Percentiles rank a stretch among this genome's conserved stretches.
Conservation (phyloP, 1,140 invertebrate species). For the Ostrea denselamellosa region DNA sequence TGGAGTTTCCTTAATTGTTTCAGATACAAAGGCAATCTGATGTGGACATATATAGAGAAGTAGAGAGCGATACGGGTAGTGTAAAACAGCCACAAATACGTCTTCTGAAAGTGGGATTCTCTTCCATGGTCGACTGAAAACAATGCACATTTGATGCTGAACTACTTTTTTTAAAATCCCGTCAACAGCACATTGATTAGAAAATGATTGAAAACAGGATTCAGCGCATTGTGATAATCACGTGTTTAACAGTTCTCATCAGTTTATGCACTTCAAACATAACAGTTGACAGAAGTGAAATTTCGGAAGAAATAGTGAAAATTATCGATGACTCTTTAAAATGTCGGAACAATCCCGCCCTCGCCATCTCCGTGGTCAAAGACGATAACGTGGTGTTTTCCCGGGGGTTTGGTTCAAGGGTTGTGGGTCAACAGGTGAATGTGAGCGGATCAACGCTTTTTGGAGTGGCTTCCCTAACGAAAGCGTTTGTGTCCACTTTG, state of each 20-base stretch:
- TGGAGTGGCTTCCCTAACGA: slow-evolving; percentile 61
- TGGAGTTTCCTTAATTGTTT: too few relatives aligned
- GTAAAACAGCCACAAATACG: too few relatives aligned
- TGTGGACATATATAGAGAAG: too few relatives aligned
- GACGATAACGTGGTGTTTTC: slow-evolving; percentile 47
- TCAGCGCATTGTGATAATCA: neutral
- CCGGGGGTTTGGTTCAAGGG: slow-evolving; percentile 58
- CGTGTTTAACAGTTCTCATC: neutral
- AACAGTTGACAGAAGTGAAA: neutral
- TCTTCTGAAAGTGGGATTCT: too few relatives aligned
- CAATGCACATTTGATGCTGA: too few relatives aligned
- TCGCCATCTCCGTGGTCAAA: slow-evolving; percentile 64
- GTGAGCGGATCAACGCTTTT: slow-evolving; percentile 59
- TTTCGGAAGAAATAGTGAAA: neutral
- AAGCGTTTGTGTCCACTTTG: slow-evolving; percentile 61
- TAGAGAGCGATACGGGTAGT: too few relatives aligned
- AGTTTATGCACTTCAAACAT: too few relatives aligned
- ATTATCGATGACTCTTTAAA: slow-evolving; percentile 20
- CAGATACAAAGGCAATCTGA: too few relatives aligned
- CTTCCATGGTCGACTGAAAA: too few relatives aligned
- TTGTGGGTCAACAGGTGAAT: slow-evolving; percentile 26
- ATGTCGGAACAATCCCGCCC: slow-evolving; percentile 51
- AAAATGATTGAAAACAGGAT: too few relatives aligned
- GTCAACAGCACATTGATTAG: too few relatives aligned
- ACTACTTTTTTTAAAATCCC: too few relatives aligned